A percentile compares a stretch with the other conserved stretches of the same genome.
phyloP scores from a whole-genome alignment of 2,113 vertebrate species.

The Hippolais icterina region DNA sequence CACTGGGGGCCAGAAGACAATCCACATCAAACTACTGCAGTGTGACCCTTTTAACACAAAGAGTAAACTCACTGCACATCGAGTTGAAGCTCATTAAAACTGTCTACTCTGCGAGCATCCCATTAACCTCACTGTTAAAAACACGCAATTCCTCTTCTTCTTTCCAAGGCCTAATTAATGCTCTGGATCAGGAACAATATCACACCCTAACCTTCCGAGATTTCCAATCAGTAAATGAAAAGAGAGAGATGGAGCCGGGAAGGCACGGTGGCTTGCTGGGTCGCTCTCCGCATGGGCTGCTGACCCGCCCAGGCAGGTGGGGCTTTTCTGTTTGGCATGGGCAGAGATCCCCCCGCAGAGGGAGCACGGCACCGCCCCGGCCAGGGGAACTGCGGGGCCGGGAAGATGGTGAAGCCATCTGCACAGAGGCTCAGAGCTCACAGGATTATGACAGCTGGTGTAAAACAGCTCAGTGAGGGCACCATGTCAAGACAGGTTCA shows the following conservation, averaged over 20 bases:
- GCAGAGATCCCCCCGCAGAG: neutral
- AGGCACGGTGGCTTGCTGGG: neutral
- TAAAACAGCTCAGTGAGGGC: neutral
- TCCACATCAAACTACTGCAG: conserved; percentile 90
- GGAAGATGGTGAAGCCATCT: neutral
- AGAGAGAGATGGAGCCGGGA: neutral
- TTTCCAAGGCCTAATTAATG: conserved; percentile 82
- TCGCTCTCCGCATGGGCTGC: neutral
- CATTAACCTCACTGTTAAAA: conserved; percentile 85
- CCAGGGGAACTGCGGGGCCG: fast-evolving
- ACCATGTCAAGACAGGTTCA: fast-evolving
- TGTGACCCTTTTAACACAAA: conserved; percentile 95
- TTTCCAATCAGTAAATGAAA: conserved; percentile 67
- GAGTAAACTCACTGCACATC: conserved; percentile 80
- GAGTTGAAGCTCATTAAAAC: conserved; percentile 88
- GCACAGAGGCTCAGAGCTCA: neutral
- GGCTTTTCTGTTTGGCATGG: neutral
- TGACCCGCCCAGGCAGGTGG: conserved; percentile 47
- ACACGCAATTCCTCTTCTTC: conserved; percentile 78
- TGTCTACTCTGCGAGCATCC: conserved; percentile 84
- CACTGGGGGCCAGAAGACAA: conserved; percentile 76
- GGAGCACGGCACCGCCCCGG: fast-evolving
- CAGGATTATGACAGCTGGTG: neutral
- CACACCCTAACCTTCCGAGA: conserved; percentile 68
- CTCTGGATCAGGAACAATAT: conserved; percentile 73